Conservation (phyloP, 2,797 vertebrate genomes). For the Siniperca undulata region DNA sequence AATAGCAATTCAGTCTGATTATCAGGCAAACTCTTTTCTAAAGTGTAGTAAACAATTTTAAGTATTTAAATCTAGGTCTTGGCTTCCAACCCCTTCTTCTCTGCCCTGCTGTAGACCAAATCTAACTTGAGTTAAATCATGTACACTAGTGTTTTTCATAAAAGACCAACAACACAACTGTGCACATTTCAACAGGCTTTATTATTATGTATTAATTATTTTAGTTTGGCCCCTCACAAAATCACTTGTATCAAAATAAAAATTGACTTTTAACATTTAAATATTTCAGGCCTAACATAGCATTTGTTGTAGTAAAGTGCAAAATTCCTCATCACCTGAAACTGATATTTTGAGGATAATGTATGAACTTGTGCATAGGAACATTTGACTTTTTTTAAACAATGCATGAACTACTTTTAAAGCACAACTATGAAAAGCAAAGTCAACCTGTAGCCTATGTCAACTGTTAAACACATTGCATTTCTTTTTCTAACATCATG, state of each 20-base stretch:
- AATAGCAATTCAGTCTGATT: not conserved
- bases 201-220: slow-evolving; percentile 37
- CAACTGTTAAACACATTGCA: slow-evolving; percentile 33
- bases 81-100: too few relatives aligned
- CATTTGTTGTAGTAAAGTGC: slow-evolving; percentile 71
- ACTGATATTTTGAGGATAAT: slow-evolving; percentile 41
- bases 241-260: slow-evolving; percentile 60
- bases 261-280: slow-evolving; percentile 62
- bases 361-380: slow-evolving; percentile 65
- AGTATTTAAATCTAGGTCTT: not conserved
- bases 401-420: slow-evolving; percentile 49
- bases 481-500: slow-evolving; percentile 42
- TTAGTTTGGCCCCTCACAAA: slow-evolving; percentile 58
- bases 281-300: slow-evolving; percentile 47
- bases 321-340: slow-evolving; percentile 65
- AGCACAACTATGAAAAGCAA: slow-evolving; percentile 58
- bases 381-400: slow-evolving; percentile 38
- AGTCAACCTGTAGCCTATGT: slow-evolving; percentile 10
- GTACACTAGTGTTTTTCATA: not conserved
- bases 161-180: not conserved
- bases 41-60: too few relatives aligned
- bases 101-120: not conserved
- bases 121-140: too few relatives aligned
- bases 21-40: not conserved
- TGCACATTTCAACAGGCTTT: slow-evolving; percentile 60